Evolutionary conservation across 2,797 vertebrate genomes (phyloP).

Genomic region (Cichlasoma orientale): DNA sequence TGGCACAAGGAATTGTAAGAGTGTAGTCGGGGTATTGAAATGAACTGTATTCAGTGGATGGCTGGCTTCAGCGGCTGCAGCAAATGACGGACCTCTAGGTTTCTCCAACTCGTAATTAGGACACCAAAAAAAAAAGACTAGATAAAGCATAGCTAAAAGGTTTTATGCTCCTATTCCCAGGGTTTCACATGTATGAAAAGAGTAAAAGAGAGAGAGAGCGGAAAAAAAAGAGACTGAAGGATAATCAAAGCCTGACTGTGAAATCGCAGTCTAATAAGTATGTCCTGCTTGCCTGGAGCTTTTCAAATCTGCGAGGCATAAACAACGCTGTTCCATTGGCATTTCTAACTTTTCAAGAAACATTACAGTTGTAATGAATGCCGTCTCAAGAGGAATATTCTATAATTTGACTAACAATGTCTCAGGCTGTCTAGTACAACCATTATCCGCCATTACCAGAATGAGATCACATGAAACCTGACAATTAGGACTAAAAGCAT

Average conservation of each 20-base stretch:
- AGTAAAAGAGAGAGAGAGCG: not conserved
- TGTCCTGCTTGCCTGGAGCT: constrained; percentile 23
- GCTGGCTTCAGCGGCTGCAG: constrained; percentile 9
- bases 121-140: constrained; percentile 1
- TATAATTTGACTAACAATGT: constrained; percentile 25
- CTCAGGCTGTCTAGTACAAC: constrained; percentile 26
- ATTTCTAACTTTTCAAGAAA: constrained; percentile 47
- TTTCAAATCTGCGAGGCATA: constrained; percentile 32
- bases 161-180: constrained; percentile 6
- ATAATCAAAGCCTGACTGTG: constrained; percentile 34
- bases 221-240: not conserved
- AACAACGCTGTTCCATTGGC: constrained; percentile 34
- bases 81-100: constrained; percentile 19
- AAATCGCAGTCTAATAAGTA: constrained; percentile 13
- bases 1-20: not conserved
- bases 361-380: constrained; percentile 27
- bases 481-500: not conserved
- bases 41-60: not conserved
- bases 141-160: constrained; percentile 2
- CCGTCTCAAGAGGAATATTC: constrained; percentile 20
- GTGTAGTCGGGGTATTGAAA: not conserved
- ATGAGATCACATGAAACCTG: constrained; percentile 17
- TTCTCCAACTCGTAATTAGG: constrained; percentile 23
- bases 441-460: constrained; percentile 37
- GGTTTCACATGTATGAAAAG: constrained; percentile 10